Evolutionary conservation across 92 coral and sea anemone species (phyloP).

Genomic region (Meandrina meandrites): DNA sequence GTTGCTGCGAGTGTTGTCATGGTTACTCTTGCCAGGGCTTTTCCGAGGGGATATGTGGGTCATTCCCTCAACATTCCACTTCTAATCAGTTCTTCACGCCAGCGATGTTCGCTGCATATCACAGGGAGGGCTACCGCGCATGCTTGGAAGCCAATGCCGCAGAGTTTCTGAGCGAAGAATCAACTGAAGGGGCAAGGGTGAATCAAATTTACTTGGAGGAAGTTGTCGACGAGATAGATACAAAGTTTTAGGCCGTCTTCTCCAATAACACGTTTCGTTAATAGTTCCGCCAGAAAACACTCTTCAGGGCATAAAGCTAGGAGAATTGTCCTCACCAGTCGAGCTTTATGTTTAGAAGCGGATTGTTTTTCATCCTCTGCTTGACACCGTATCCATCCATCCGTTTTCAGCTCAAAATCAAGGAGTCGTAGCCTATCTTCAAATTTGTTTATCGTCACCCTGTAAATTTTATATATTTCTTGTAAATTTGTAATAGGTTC

Average conservation of each 20-base stretch:
- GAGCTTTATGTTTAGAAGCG: no score
- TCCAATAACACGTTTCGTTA: no score
- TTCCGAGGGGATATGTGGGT: constrained; percentile 62
- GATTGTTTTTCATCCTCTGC: no score
- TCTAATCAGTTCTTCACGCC: constrained; percentile 73
- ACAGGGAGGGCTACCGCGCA: constrained; percentile 72
- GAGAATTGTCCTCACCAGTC: no score
- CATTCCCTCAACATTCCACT: constrained; percentile 64
- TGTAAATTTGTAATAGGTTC: no score
- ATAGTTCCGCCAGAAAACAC: no score
- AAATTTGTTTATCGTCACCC: no score
- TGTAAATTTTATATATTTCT: no score
- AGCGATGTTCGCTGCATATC: constrained; percentile 63
- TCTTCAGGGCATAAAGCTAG: no score
- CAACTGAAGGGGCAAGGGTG: background rate
- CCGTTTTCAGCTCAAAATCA: no score
- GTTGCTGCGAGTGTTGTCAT: constrained; percentile 73
- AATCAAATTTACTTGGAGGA: background rate
- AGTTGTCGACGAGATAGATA: background rate
- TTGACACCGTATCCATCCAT: no score
- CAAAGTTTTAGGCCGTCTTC: background rate
- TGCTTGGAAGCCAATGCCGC: constrained; percentile 50
- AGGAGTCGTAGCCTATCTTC: no score
- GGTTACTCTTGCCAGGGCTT: constrained; percentile 33
- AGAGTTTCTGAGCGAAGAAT: constrained; percentile 30